Conservation (phyloP, 2,888 invertebrate species). For the Cancer borealis region DNA sequence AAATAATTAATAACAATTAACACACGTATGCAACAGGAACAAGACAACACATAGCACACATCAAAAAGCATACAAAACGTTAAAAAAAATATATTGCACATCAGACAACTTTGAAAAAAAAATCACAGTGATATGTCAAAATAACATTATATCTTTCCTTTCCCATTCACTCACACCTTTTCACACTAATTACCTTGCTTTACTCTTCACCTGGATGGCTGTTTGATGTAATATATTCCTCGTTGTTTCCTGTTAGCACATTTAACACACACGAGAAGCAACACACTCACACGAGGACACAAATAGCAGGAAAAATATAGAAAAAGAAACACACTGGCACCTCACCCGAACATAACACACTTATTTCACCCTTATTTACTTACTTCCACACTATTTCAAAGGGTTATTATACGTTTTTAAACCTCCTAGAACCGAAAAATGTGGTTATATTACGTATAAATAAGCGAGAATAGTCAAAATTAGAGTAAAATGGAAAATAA, state of each 20-base stretch:
- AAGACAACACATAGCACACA: too few relatives aligned
- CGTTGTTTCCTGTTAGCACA: background rate
- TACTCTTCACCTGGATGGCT: background rate
- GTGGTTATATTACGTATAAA: background rate
- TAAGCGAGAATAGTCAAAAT: slow-evolving; percentile 5
- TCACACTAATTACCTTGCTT: background rate
- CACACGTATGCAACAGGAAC: too few relatives aligned
- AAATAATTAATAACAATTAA: too few relatives aligned
- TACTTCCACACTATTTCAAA: background rate
- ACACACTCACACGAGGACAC: background rate
- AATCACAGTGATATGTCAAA: background rate
- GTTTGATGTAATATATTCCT: background rate
- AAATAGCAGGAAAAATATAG: background rate
- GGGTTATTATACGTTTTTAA: background rate
- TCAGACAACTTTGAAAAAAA: background rate
- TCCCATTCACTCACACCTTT: background rate
- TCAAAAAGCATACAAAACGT: too few relatives aligned
- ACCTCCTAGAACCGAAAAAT: background rate
- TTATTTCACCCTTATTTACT: background rate
- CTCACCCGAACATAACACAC: background rate
- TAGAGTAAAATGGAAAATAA: background rate
- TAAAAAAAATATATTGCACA: too few relatives aligned
- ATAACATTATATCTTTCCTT: background rate
- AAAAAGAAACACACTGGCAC: background rate
- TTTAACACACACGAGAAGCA: background rate